Evolutionary conservation across 2,888 invertebrate genomes (phyloP), one percentile per base, ranked within the genome.

Genomic region (Scaptodrosophila latifasciaeformis): DNA sequence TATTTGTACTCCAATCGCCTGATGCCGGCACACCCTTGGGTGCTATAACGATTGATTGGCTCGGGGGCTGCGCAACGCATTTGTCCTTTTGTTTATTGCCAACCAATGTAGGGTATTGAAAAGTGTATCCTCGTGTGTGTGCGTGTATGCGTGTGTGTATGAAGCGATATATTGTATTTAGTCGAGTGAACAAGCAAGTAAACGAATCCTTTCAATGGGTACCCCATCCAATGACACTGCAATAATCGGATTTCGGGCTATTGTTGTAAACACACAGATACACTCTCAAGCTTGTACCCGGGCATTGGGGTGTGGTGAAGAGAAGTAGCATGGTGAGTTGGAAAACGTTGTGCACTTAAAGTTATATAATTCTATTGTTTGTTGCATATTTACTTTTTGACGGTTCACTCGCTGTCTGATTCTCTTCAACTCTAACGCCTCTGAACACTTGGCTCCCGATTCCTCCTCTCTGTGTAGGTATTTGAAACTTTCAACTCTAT

Each of bases 41-140:
- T 66, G 66, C 78, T 67, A 80, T 83, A 84, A 79, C 75, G 75
- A 82, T 82, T 84, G 83, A 84, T 84, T 83, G 84, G 83, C 77
- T 82, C 49, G 70, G 82, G 78, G 78, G 70, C 71, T 55, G 49
- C 62, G 62, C 63, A 65, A 59, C 39, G 39, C 76, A 65, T 67
- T 74, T 80, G 78, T 74, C 81, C 70, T 70, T 77, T 74, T 74
- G 72, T 74, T 74, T 74, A 80, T 74, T 74, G 71, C 65, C 61
- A 45, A 13, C 24, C 24, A 12, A 27, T 39, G 35, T 18, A 29
- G 35, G 12, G 29, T 5, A 7, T 17, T 37, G 37, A 10, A 12
- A 34, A 1, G 10, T 13, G 29, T 19, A 12, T 49, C 18, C 35
- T 21, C 34, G 21, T 2, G 21, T 1, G n/a, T n/a, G n/a, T n/a